Evolutionary conservation across 2,113 vertebrate species (phyloP).

Genomic region (Cyanocitta stelleri): DNA sequence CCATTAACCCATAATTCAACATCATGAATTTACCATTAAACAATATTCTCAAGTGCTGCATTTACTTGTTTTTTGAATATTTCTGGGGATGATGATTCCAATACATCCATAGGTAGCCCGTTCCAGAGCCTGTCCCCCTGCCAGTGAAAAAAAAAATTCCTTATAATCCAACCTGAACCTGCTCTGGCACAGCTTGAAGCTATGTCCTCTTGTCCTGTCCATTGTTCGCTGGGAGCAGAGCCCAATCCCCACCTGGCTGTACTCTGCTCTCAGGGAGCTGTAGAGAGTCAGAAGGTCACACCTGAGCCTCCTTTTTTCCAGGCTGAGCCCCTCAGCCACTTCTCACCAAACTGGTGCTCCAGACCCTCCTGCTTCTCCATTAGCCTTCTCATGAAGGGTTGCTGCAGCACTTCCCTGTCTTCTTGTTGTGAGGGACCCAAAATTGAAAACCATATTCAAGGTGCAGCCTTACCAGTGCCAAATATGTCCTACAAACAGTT

Average conservation of each 20-base stretch:
- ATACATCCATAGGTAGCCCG: too few species aligned
- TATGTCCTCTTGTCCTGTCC: background rate
- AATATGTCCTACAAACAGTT: background rate
- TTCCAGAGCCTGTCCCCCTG: too few species aligned
- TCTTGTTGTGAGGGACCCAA: background rate
- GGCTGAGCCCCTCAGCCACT: background rate
- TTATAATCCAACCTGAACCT: background rate
- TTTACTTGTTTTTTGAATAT: background rate
- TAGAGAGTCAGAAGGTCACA: accelerated
- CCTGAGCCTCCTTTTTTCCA: background rate
- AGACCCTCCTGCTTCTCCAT: background rate
- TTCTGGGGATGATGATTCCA: background rate
- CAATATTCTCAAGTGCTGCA: background rate
- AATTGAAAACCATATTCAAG: background rate
- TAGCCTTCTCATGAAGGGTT: background rate
- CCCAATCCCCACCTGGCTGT: accelerated
- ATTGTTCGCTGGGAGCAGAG: background rate
- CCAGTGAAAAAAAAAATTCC: background rate
- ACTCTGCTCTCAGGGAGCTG: background rate
- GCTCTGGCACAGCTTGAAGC: background rate
- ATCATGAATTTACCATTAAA: background rate
- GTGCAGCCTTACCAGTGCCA: background rate
- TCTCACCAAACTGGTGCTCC: background rate
- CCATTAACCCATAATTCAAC: background rate
- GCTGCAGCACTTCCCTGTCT: background rate